phyloP scores from a whole-genome alignment of 2,113 vertebrate species.

The Lamprologus ornatipinnis region DNA sequence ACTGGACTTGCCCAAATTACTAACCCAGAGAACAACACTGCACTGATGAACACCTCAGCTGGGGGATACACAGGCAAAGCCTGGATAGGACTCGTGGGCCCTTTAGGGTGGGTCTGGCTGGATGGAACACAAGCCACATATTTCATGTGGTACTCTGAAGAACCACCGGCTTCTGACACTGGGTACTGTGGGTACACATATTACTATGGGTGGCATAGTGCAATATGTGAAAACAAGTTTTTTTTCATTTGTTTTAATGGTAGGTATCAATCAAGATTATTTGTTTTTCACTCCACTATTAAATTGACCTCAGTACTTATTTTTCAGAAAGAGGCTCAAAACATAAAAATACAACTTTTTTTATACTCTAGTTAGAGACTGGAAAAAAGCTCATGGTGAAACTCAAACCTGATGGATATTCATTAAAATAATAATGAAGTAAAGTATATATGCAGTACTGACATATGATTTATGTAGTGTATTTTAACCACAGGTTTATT shows the following conservation, averaged over 20 bases:
- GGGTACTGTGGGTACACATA: fast-evolving
- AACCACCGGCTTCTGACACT: fast-evolving
- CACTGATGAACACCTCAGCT: not conserved
- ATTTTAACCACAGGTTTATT: fast-evolving
- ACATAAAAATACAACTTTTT: not conserved
- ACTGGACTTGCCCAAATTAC: not conserved
- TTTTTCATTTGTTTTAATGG: not conserved
- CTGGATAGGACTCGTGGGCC: not conserved
- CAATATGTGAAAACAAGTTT: fast-evolving
- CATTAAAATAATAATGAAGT: not conserved
- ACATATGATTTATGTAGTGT: not conserved
- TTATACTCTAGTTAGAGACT: not conserved
- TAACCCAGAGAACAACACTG: not conserved
- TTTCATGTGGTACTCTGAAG: fast-evolving
- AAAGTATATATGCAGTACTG: not conserved
- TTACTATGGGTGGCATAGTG: fast-evolving
- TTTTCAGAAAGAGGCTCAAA: not conserved
- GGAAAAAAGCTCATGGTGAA: not conserved
- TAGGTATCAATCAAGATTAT: not conserved
- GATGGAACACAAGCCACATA: not conserved
- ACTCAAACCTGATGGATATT: not conserved
- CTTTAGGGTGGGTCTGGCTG: not conserved
- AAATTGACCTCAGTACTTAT: not conserved
- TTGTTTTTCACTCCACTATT: not conserved
- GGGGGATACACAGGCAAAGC: not conserved